phyloP scores from a whole-genome alignment of 1,140 invertebrate species.

The Drosophila littoralis region DNA sequence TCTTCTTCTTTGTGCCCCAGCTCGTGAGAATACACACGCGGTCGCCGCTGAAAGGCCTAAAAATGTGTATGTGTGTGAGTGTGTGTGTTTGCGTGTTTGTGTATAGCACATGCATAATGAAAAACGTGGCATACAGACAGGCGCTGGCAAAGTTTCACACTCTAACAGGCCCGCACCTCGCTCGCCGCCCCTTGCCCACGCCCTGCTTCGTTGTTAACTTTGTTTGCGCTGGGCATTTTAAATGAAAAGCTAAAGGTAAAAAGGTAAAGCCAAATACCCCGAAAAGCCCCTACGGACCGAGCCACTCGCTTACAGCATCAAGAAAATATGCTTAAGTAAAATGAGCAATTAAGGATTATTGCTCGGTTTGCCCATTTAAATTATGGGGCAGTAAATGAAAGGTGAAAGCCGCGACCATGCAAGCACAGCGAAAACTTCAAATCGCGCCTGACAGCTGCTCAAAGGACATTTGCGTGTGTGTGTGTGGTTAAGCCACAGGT shows the following conservation, averaged over 20 bases:
- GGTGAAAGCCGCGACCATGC: slow-evolving; percentile 23
- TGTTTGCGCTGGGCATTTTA: slow-evolving; percentile 80
- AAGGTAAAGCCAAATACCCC: slow-evolving; percentile 31
- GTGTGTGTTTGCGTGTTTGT: slow-evolving; percentile 26
- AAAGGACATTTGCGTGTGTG: slow-evolving; percentile 4
- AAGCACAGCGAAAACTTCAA: slow-evolving; percentile 23
- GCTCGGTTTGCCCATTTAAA: slow-evolving; percentile 75
- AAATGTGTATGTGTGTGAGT: slow-evolving; percentile 45
- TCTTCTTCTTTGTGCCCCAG: slow-evolving; percentile 51
- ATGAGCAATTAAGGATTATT: slow-evolving; percentile 83
- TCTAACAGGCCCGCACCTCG: slow-evolving; percentile 13
- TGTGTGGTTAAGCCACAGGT: slow-evolving; percentile 20
- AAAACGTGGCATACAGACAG: slow-evolving; percentile 56
- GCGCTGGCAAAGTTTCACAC: slow-evolving; percentile 65
- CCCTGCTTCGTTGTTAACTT: slow-evolving; percentile 52
- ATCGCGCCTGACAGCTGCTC: slow-evolving; percentile 38
- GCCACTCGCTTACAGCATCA: slow-evolving; percentile 26
- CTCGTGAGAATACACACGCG: slow-evolving; percentile 58
- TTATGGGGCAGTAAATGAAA: slow-evolving; percentile 58
- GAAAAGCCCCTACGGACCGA: not conserved
- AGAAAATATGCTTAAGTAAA: slow-evolving; percentile 77
- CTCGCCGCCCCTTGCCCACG: not conserved
- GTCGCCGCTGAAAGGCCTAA: slow-evolving; percentile 72
- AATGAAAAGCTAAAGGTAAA: slow-evolving; percentile 64
- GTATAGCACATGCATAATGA: slow-evolving; percentile 68